These are phyloP conservation scores for Hyperoplus immaculatus DNA, from an alignment of 2,797 vertebrate genomes.

Conservation along the genomic window DNA sequence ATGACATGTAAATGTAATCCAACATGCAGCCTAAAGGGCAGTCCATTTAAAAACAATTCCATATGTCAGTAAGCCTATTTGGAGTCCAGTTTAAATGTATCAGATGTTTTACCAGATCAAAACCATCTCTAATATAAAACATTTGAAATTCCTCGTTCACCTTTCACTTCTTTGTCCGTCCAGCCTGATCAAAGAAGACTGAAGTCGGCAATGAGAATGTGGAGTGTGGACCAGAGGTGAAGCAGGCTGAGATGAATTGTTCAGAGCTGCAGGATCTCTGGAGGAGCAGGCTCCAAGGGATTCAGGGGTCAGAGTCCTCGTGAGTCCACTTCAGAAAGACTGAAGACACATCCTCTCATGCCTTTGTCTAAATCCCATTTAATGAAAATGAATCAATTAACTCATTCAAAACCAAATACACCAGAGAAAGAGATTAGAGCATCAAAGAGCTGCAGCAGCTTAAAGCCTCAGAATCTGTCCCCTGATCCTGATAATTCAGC, in stretches of 20 bases:
- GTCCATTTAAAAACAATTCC: background rate
- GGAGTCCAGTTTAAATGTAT: background rate
- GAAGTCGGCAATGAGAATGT: slow-evolving; percentile 50
- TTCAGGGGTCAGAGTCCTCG: slow-evolving; percentile 11
- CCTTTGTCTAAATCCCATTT: background rate
- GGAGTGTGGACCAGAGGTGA: slow-evolving; percentile 32
- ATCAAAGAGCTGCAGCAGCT: background rate
- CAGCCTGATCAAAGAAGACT: slow-evolving; percentile 60
- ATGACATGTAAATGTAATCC: background rate
- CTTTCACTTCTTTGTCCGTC: slow-evolving; percentile 27
- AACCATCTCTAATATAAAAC: background rate
- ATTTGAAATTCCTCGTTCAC: background rate
- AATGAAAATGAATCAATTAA: background rate
- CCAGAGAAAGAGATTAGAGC: background rate
- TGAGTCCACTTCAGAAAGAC: background rate
- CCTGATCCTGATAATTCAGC: background rate
- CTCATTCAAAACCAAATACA: background rate
- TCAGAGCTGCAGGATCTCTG: slow-evolving; percentile 18
- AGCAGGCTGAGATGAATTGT: slow-evolving; percentile 25
- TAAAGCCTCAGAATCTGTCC: background rate
- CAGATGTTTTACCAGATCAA: background rate
- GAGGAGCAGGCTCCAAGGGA: background rate
- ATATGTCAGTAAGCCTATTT: background rate
- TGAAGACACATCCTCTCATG: background rate
- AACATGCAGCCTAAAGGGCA: background rate